phyloP scores from a whole-genome alignment of 2,888 invertebrate species.

The Salticus scenicus region DNA sequence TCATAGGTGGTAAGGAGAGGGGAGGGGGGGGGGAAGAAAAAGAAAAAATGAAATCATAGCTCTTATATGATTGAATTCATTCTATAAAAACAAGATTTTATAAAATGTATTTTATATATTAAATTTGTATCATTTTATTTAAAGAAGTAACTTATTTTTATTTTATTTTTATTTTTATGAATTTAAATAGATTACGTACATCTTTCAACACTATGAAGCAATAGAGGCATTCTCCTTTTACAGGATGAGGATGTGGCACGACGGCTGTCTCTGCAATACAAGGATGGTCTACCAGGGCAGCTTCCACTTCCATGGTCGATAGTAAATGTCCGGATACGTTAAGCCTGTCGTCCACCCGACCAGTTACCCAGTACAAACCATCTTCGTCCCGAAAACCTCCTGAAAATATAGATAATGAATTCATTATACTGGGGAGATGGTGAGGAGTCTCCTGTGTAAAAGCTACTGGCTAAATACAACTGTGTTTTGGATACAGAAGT shows the following conservation, averaged over 20 bases:
- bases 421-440: neutral
- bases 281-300: conserved; percentile 77
- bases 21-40: no score
- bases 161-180: no score
- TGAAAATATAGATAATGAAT: conserved; percentile 76
- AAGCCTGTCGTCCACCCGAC: conserved; percentile 97
- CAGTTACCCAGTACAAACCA: conserved; percentile 97
- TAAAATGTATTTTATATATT: no score
- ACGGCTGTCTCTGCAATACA: conserved; percentile 95
- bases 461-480: neutral
- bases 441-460: neutral
- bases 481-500: no score
- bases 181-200: conserved; percentile 37
- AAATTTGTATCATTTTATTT: no score
- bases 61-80: no score
- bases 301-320: conserved; percentile 91
- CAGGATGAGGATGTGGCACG: conserved; percentile 93
- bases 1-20: no score
- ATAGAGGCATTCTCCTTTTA: conserved; percentile 98
- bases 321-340: conserved; percentile 98
- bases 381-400: conserved; percentile 93
- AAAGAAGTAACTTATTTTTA: no score
- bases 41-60: no score
- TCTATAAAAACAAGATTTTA: no score
- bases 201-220: conserved; percentile 92